phyloP scores from a whole-genome alignment of 2,113 vertebrate species.

The Gymnocephalus cernua region DNA sequence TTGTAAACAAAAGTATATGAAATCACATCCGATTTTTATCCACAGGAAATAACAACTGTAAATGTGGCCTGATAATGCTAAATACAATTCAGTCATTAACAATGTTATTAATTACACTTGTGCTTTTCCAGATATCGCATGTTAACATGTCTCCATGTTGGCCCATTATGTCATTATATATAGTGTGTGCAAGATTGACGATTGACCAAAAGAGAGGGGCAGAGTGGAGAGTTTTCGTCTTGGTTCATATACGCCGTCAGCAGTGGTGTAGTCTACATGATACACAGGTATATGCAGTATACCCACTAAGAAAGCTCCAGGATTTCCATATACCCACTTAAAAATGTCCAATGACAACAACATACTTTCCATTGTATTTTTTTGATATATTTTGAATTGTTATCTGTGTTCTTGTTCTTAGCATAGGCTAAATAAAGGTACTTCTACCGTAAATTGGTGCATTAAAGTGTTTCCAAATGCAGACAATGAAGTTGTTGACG shows the following conservation, averaged over 20 bases:
- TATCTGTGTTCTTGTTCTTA: no score
- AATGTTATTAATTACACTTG: background rate
- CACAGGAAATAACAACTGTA: background rate
- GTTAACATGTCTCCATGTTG: background rate
- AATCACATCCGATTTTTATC: background rate
- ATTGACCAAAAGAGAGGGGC: background rate
- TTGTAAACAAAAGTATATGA: background rate
- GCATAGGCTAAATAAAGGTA: no score
- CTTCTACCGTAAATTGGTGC: no score
- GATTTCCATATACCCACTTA: no score
- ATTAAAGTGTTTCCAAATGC: no score
- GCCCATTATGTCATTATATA: background rate
- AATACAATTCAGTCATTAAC: background rate
- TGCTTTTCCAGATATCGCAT: background rate
- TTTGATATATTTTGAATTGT: no score
- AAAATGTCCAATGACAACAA: no score
- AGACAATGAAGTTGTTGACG: no score
- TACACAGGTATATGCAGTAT: no score
- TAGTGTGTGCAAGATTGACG: background rate
- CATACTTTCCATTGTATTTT: no score
- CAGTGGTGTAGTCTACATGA: no score
- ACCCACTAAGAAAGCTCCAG: no score
- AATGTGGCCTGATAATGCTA: background rate
- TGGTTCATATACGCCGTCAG: background rate
- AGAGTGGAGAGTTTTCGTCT: slow-evolving; percentile 24